Evolutionary conservation across 2,113 vertebrate genomes (phyloP).

Genomic region (Pollimyrus isidori): DNA sequence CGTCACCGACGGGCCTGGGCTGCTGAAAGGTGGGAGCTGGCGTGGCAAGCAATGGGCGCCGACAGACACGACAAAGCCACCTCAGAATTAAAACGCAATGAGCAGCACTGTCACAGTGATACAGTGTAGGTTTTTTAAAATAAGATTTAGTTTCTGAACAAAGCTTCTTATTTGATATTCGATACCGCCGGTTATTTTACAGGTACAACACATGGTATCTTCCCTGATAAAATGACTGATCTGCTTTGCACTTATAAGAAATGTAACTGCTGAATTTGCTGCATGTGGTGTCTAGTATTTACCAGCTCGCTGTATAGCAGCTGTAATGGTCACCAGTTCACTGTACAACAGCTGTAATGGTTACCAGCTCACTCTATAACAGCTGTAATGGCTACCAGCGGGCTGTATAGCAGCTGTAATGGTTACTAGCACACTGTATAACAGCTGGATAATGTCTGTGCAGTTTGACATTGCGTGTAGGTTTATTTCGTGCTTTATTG

Average conservation of each 20-base stretch:
- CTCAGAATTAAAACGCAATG: not conserved
- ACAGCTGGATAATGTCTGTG: not conserved
- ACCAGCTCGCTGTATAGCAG: not conserved
- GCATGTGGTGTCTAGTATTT: not conserved
- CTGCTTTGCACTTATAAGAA: not conserved
- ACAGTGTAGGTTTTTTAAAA: not conserved
- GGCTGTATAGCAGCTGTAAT: not conserved
- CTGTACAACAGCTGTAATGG: not conserved
- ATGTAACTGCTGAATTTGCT: not conserved
- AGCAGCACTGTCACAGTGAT: not conserved
- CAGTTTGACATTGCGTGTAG: not conserved
- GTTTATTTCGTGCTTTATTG: not conserved
- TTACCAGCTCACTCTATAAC: too few species aligned
- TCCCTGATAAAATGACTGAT: not conserved
- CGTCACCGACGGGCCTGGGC: not conserved
- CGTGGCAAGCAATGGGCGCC: not conserved
- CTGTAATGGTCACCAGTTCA: not conserved
- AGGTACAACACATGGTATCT: too few species aligned
- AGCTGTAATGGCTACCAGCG: too few species aligned
- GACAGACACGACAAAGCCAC: not conserved
- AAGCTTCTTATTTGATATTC: not conserved
- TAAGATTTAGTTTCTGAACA: not conserved
- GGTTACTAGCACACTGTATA: not conserved
- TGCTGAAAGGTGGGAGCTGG: not conserved
- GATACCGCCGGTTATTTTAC: not conserved